A percentile compares a stretch with the other conserved stretches of the same genome.
Evolutionary conservation across 2,113 vertebrate genomes (phyloP).

Genomic region (Cettia cetti): DNA sequence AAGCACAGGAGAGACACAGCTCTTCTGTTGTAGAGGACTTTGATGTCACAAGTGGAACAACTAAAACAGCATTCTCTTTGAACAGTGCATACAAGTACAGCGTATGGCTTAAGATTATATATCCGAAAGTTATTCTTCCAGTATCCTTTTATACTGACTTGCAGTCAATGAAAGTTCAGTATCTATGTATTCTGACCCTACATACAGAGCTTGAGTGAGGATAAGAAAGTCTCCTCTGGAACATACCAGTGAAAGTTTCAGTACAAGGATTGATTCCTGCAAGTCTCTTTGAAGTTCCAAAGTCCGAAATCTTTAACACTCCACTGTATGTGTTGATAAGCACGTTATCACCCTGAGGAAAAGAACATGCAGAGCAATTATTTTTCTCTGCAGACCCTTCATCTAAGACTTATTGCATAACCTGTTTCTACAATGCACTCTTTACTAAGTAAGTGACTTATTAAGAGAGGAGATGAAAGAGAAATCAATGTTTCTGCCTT

Average conservation of each 20-base stretch:
- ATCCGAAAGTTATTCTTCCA: background rate
- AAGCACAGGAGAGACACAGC: background rate
- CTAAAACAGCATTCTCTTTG: background rate
- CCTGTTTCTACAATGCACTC: background rate
- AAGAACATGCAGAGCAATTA: constrained; percentile 35
- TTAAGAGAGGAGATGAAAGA: background rate
- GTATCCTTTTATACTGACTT: background rate
- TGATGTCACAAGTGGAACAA: background rate
- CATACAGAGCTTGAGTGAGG: background rate
- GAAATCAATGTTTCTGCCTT: background rate
- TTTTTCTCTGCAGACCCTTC: background rate
- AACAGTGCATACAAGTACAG: background rate
- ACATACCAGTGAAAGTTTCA: constrained; percentile 96
- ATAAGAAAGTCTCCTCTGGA: background rate
- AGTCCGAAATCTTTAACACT: constrained; percentile 97
- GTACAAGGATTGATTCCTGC: constrained; percentile 98
- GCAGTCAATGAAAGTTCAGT: background rate
- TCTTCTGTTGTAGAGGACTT: background rate
- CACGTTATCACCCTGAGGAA: constrained; percentile 92
- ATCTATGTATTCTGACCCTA: background rate
- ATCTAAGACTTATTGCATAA: background rate
- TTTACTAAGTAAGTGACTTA: background rate
- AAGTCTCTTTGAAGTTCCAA: constrained; percentile 95
- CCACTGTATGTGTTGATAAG: constrained; percentile 99
- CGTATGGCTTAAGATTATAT: background rate